phyloP scores from a whole-genome alignment of 1,140 invertebrate species.

The Penaeus japonicus region DNA sequence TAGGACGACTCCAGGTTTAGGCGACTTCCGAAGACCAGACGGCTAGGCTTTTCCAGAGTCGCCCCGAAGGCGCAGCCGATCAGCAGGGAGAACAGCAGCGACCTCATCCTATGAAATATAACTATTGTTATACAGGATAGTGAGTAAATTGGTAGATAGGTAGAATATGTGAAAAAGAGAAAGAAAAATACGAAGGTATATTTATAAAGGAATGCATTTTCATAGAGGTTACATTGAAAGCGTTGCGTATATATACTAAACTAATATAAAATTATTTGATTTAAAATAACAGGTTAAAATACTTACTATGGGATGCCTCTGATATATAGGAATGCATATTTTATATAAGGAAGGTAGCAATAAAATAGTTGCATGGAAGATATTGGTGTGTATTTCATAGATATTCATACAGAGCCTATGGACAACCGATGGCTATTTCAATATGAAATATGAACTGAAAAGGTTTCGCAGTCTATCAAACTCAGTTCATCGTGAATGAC shows the following conservation, averaged over 20 bases:
- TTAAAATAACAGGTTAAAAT: not conserved
- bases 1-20: slow-evolving; percentile 37
- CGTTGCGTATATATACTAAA: not conserved
- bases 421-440: not conserved
- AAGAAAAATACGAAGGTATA: too few species aligned
- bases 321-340: not conserved
- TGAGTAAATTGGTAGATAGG: too few species aligned
- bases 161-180: too few species aligned
- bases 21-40: slow-evolving; percentile 33
- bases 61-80: slow-evolving; percentile 26
- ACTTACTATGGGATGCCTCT: slow-evolving; percentile 7
- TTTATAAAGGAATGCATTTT: too few species aligned
- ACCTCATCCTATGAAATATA: slow-evolving; percentile 25
- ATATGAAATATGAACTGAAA: not conserved
- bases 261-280: too few species aligned
- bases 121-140: not conserved
- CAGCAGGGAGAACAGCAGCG: slow-evolving; percentile 14
- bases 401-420: slow-evolving; percentile 29
- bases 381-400: slow-evolving; percentile 28
- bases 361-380: not conserved
- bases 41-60: not conserved
- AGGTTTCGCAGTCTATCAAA: not conserved
- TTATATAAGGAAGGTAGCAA: not conserved
- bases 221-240: not conserved
- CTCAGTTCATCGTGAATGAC: not conserved